Conservation (phyloP, 2,888 invertebrate species). For the Amblyteles armatorius region DNA sequence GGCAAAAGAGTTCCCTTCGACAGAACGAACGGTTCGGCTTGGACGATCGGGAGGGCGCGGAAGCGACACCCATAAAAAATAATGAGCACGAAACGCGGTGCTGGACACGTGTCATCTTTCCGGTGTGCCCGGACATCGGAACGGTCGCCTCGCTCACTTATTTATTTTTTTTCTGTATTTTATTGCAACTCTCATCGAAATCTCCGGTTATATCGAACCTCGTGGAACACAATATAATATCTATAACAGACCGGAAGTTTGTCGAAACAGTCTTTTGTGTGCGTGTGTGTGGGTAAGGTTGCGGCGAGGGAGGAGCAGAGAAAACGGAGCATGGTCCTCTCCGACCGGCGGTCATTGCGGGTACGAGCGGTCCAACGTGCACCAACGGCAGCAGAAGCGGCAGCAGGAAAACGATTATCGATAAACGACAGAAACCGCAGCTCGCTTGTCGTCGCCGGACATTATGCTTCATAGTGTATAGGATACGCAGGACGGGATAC, state of each 20-base stretch:
- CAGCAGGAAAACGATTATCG: constrained; percentile 77
- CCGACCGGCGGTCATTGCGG: constrained; percentile 54
- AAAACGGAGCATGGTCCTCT: constrained; percentile 45
- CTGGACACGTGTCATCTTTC: constrained; percentile 80
- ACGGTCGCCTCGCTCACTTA: constrained; percentile 33
- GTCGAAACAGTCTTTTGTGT: constrained; percentile 28
- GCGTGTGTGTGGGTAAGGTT: constrained; percentile 24
- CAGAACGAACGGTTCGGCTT: constrained; percentile 57
- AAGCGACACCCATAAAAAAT: constrained; percentile 75
- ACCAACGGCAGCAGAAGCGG: constrained; percentile 39
- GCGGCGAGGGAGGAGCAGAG: constrained; percentile 33
- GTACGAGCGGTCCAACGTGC: constrained; percentile 59
- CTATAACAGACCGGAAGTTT: constrained; percentile 60
- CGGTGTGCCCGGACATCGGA: constrained; percentile 57
- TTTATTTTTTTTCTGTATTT: constrained; percentile 26
- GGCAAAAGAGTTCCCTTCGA: constrained; percentile 60
- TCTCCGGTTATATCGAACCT: constrained; percentile 56
- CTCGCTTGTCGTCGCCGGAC: constrained; percentile 76
- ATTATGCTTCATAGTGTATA: constrained; percentile 53
- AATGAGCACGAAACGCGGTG: constrained; percentile 72
- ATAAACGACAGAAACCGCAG: constrained; percentile 81
- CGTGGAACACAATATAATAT: constrained; percentile 32
- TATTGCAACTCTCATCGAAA: constrained; percentile 61
- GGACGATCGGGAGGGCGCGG: constrained; percentile 71
- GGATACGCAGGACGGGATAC: constrained; percentile 32